Conservation (phyloP, 2,888 invertebrate genomes). For the Anodontia alba region DNA sequence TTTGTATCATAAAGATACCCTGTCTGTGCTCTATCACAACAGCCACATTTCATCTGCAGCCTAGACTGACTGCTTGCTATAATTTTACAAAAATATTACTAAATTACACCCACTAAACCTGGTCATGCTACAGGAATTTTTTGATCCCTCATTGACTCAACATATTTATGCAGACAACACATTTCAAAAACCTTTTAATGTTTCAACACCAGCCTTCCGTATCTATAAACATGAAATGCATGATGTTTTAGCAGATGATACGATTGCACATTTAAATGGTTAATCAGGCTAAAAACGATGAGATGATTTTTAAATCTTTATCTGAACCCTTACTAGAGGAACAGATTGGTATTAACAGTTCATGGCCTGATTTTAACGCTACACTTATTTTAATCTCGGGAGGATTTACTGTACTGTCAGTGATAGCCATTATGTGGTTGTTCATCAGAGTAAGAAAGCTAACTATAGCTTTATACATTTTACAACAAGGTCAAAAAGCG, state of each 20-base stretch:
- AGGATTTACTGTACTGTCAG: neutral
- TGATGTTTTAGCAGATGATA: slow-evolving; percentile 15
- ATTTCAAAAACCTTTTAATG: slow-evolving; percentile 14
- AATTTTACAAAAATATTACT: neutral
- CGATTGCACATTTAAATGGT: slow-evolving; percentile 13
- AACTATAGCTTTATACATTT: neutral
- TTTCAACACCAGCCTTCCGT: slow-evolving; percentile 14
- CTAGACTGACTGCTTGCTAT: neutral
- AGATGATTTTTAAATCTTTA: neutral
- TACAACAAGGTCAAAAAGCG: neutral
- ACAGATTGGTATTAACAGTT: neutral
- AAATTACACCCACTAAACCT: neutral
- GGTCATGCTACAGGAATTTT: neutral
- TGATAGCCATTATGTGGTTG: neutral
- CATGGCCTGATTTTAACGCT: neutral
- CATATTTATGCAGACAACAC: slow-evolving; percentile 6
- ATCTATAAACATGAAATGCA: slow-evolving; percentile 18
- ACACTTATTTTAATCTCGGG: neutral
- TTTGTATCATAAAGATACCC: neutral
- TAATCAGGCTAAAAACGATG: neutral
- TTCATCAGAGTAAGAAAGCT: neutral
- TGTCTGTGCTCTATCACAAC: slow-evolving; percentile 6
- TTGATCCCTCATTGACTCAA: neutral
- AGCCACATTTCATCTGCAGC: neutral
- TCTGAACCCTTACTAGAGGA: neutral